Evolutionary conservation across 2,797 vertebrate genomes (phyloP).

Genomic region (Anguilla obscura): DNA sequence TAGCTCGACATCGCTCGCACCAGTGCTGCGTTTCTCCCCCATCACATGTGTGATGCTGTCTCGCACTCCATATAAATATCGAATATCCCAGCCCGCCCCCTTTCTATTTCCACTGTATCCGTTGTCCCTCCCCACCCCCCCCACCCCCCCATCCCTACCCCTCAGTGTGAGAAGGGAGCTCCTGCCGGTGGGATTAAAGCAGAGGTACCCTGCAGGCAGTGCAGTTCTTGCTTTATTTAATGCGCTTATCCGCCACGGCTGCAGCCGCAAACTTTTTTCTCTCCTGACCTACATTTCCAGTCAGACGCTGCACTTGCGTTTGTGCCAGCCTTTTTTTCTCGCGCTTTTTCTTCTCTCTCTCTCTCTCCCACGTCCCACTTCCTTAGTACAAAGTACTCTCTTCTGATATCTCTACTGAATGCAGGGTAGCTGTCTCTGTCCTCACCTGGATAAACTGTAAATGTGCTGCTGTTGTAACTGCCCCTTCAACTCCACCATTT

Average conservation of each 20-base stretch:
- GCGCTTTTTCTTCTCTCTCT: neutral
- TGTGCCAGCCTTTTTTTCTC: neutral
- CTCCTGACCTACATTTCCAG: constrained; percentile 42
- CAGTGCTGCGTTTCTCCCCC: neutral
- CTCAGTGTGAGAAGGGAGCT: neutral
- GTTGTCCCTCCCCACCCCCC: neutral
- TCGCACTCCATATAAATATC: neutral
- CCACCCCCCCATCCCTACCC: neutral
- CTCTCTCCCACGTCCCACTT: neutral
- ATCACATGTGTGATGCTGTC: neutral
- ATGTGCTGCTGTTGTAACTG: neutral
- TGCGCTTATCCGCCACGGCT: constrained; percentile 25
- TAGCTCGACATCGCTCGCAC: neutral
- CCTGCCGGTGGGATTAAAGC: constrained; percentile 10
- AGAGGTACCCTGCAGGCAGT: constrained; percentile 15
- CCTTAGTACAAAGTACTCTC: neutral
- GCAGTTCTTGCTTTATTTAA: constrained; percentile 29
- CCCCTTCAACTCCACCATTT: neutral
- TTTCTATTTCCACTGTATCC: constrained; percentile 14
- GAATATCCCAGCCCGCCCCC: neutral
- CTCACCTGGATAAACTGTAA: neutral
- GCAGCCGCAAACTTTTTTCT: constrained; percentile 26
- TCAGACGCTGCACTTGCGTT: neutral
- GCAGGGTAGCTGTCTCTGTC: neutral
- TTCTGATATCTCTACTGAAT: neutral